Evolutionary conservation across 2,888 invertebrate species (phyloP).

Genomic region (Oxytorus armatus): DNA sequence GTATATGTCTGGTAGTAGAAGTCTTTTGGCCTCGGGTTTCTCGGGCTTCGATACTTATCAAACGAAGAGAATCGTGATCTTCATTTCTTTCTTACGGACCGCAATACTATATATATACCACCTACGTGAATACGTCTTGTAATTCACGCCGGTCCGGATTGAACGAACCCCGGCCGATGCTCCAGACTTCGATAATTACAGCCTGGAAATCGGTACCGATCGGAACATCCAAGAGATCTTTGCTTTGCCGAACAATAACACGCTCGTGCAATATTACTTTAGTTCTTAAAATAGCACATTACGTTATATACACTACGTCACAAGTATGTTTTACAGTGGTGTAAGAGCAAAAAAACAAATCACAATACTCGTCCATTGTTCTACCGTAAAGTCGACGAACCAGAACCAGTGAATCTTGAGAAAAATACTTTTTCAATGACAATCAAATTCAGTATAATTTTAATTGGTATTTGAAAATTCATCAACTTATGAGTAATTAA

Average conservation of each 20-base stretch:
- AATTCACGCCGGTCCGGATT: constrained; percentile 48
- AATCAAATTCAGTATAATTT: not conserved
- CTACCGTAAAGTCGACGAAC: not conserved
- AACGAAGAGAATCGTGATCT: constrained; percentile 66
- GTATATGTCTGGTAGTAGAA: too few relatives aligned
- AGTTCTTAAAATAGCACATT: constrained; percentile 22
- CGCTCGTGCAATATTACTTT: constrained; percentile 27
- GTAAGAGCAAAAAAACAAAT: not conserved
- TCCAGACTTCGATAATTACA: constrained; percentile 64
- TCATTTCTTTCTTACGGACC: constrained; percentile 53
- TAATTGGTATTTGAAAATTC: too few relatives aligned
- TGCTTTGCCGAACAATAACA: constrained; percentile 55
- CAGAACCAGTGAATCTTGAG: not conserved
- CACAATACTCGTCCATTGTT: not conserved
- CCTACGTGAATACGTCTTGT: constrained; percentile 57
- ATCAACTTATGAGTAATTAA: too few relatives aligned
- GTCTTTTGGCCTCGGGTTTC: constrained; percentile 55
- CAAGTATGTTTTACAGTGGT: not conserved
- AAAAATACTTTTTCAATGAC: too few relatives aligned
- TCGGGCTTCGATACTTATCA: constrained; percentile 62
- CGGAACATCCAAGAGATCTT: constrained; percentile 37
- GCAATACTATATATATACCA: constrained; percentile 46
- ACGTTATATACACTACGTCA: not conserved
- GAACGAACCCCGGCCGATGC: constrained; percentile 58
- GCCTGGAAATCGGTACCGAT: constrained; percentile 61